Conservation (phyloP, 2,888 invertebrate species). For the Agriopis aurantiaria region DNA sequence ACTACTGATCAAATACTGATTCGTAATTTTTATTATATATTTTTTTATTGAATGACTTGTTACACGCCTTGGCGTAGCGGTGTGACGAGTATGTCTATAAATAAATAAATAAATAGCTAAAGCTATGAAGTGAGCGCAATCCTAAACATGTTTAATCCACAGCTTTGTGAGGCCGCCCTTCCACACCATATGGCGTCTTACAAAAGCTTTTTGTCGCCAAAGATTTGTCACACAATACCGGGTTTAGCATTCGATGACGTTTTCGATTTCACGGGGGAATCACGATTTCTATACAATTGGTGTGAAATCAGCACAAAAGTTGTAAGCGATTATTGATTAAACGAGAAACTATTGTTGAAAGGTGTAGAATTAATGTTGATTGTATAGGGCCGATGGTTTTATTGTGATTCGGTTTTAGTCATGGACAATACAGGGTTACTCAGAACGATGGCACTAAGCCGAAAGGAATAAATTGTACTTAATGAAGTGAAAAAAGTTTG, state of each 20-base stretch:
- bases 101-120: too few species aligned
- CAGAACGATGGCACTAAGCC: too few species aligned
- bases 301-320: constrained; percentile 73
- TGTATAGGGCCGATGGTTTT: constrained; percentile 22
- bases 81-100: too few species aligned
- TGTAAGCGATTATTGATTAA: constrained; percentile 63
- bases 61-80: too few species aligned
- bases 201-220: constrained; percentile 65
- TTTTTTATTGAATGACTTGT: too few species aligned
- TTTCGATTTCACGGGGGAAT: constrained; percentile 68
- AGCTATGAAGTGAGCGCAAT: constrained; percentile 15
- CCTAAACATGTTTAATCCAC: constrained; percentile 72
- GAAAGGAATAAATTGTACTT: too few species aligned
- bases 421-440: background rate
- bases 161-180: constrained; percentile 59
- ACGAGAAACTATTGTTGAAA: constrained; percentile 51
- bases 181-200: constrained; percentile 80
- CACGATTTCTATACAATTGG: constrained; percentile 60
- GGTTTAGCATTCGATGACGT: constrained; percentile 74
- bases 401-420: constrained; percentile 48
- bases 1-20: too few species aligned
- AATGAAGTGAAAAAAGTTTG: too few species aligned
- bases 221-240: constrained; percentile 62
- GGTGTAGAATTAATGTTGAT: constrained; percentile 51
- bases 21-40: too few species aligned